Evolutionary conservation across 1,140 invertebrate species (phyloP), one percentile per base, ranked within the genome.

Genomic region (Meloidogyne chitwoodi): DNA sequence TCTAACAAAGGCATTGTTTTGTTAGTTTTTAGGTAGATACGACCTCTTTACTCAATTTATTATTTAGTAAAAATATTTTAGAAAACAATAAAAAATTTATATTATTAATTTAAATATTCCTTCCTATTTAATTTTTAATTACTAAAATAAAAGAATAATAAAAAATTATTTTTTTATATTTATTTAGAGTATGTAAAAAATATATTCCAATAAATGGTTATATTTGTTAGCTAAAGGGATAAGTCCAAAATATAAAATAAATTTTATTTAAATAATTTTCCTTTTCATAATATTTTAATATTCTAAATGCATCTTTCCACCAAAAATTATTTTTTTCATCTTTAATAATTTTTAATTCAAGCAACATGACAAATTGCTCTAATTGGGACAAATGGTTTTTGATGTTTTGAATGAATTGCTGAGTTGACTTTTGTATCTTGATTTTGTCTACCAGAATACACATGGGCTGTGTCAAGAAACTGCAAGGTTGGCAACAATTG

Each of bases 401-500:
- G 44, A 19, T 48, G 44, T 16, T 48, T n/a, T 16, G 44, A 44
- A 48, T 14, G 2, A 31, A 31, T 38, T 56, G 48, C 0, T 56
- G 19, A 19, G 14, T 19, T 19, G 44, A 6, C n/a, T 0, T 56
- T 56, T 56, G 48, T 22, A 5, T 19, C n/a, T 4, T 56, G n/a
- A 56, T 56, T 56, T 56, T 56, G 48, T 56, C 5, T 19, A 56
- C 19, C 19, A 1, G 41, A 56, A 14, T 61, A 56, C 22, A 69
- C 67, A 22, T 44, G 75, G 66, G 48, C 62, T 14, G 75, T 69
- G 56, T 77, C 75, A 34, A 77, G 67, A 65, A 74, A 77, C 26
- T 77, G 75, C 67, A 77, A 73, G 14, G 56, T 64, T 56, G 75
- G 75, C 24, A 77, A 71, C 22, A 77, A 71, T 65, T 64, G 71